These are phyloP conservation scores for Phycodurus eques DNA, from an alignment of 2,113 vertebrate species.

Conservation along the genomic window DNA sequence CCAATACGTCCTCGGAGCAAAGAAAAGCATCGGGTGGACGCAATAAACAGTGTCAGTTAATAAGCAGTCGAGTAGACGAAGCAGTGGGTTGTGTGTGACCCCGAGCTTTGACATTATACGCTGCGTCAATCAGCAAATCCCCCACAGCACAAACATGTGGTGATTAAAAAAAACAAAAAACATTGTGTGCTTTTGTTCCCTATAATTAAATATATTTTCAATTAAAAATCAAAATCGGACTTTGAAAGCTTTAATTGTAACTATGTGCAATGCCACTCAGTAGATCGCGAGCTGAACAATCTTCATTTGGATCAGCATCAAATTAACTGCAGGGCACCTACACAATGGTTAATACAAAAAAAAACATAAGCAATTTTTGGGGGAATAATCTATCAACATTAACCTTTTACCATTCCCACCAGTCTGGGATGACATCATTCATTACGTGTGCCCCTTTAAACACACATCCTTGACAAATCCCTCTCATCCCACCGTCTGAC, in stretches of 20 bases:
- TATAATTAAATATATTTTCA: neutral
- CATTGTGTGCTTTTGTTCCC: neutral
- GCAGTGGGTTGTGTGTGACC: slow-evolving; percentile 23
- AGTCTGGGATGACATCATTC: slow-evolving; percentile 14
- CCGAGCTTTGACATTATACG: slow-evolving; percentile 17
- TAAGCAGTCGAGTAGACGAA: slow-evolving; percentile 42
- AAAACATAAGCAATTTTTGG: neutral
- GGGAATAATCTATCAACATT: neutral
- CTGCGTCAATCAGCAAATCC: slow-evolving; percentile 1
- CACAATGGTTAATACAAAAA: neutral
- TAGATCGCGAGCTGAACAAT: neutral
- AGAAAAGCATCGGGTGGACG: slow-evolving; percentile 34
- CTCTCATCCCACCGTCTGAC: slow-evolving; percentile 11
- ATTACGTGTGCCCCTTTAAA: neutral
- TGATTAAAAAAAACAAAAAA: neutral
- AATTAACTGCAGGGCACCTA: neutral
- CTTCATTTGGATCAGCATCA: neutral
- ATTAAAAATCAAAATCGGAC: neutral
- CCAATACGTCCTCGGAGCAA: slow-evolving; percentile 57
- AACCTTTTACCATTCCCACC: neutral
- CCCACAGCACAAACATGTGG: neutral
- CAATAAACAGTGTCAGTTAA: slow-evolving; percentile 58
- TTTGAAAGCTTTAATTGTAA: neutral
- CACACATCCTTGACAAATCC: slow-evolving; percentile 9
- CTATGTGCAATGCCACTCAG: neutral